Percentiles rank a stretch among this genome's conserved stretches.
These are phyloP conservation scores for Xanthorhoe designata DNA, from an alignment of 2,888 invertebrate species.

Conservation along the genomic window DNA sequence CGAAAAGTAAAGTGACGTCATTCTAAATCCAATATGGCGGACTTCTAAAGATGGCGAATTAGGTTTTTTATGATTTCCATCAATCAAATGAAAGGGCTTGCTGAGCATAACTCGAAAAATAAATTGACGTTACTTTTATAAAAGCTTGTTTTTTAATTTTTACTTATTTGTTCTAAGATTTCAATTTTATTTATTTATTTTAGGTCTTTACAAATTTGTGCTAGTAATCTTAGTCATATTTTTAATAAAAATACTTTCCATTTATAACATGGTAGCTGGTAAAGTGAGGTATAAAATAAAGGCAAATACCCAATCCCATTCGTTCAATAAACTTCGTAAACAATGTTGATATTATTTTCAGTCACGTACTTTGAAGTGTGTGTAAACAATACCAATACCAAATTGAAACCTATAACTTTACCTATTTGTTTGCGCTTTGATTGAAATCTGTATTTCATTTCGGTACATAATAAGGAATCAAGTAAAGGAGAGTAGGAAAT, in stretches of 20 bases:
- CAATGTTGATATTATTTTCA: constrained; percentile 11
- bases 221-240: too few species aligned
- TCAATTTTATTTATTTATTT: too few species aligned
- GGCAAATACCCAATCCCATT: neutral
- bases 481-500: neutral
- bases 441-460: neutral
- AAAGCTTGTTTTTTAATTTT: too few species aligned
- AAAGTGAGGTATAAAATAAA: neutral
- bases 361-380: constrained; percentile 13
- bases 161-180: too few species aligned
- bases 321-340: constrained; percentile 8
- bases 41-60: too few species aligned
- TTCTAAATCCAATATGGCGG: too few species aligned
- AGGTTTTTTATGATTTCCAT: too few species aligned
- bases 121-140: too few species aligned
- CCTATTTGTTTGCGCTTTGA: neutral
- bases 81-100: too few species aligned
- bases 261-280: neutral
- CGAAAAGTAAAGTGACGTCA: too few species aligned
- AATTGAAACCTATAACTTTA: constrained; percentile 2
- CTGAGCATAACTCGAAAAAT: too few species aligned
- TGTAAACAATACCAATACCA: constrained; percentile 9
- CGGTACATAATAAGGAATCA: neutral
- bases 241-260: neutral
- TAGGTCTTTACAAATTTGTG: too few species aligned